Evolutionary conservation across 2,797 vertebrate genomes (phyloP).

Genomic region (Dicrostonyx torquatus): DNA sequence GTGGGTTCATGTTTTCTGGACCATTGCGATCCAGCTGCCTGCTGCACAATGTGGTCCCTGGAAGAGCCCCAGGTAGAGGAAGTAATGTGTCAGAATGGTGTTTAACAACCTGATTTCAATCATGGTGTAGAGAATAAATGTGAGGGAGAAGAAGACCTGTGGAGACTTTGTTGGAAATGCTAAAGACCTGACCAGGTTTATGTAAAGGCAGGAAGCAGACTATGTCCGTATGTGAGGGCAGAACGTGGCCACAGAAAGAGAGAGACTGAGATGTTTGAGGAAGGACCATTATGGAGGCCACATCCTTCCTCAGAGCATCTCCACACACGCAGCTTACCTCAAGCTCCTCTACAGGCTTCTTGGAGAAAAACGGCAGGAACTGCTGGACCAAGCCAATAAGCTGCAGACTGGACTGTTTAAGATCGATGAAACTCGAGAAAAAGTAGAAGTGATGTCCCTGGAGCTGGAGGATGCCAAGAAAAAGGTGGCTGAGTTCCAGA

Average conservation of each 20-base stretch:
- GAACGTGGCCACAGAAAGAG: neutral
- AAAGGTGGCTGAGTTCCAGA: constrained; percentile 92
- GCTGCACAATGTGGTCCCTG: neutral
- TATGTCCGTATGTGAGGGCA: too few relatives aligned
- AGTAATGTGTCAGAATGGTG: neutral
- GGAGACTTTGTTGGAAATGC: neutral
- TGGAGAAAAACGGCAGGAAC: constrained; percentile 91
- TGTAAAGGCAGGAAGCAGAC: neutral
- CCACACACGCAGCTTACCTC: too few relatives aligned
- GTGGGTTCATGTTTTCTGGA: neutral
- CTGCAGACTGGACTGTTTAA: constrained; percentile 92
- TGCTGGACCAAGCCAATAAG: constrained; percentile 91
- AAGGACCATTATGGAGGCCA: neutral
- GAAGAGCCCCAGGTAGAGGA: neutral
- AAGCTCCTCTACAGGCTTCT: constrained; percentile 85
- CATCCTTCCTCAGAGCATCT: neutral
- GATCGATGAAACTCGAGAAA: constrained; percentile 91
- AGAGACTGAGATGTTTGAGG: neutral
- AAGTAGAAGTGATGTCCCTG: constrained; percentile 93
- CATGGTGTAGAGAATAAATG: neutral
- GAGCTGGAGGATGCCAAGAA: constrained; percentile 92
- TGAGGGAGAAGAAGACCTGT: neutral
- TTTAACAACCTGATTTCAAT: neutral
- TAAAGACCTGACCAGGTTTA: neutral
- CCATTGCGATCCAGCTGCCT: neutral